These are phyloP conservation scores for Bos indicus DNA, from an alignment of 2,113 vertebrate genomes.

Conservation along the genomic window DNA sequence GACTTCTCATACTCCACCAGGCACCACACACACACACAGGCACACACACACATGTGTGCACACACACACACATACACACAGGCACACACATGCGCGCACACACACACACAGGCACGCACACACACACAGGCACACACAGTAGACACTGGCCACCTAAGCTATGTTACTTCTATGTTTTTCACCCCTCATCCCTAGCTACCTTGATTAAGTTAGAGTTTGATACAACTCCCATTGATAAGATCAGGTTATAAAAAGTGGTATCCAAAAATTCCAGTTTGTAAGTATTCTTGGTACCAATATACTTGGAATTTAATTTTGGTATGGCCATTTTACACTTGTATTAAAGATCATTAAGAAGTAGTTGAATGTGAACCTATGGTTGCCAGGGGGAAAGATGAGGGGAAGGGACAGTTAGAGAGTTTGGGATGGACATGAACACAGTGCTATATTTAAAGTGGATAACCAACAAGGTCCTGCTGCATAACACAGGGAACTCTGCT, in stretches of 20 bases:
- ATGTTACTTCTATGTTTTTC: not conserved
- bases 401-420: not conserved
- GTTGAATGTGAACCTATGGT: not conserved
- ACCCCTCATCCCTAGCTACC: not conserved
- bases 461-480: not conserved
- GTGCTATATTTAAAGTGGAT: not conserved
- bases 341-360: not conserved
- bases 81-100: not conserved
- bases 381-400: not conserved
- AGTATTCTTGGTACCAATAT: not conserved
- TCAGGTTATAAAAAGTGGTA: not conserved
- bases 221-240: not conserved
- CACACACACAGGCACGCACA: too few relatives aligned
- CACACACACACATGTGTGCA: not conserved
- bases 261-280: not conserved
- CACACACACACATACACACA: not conserved
- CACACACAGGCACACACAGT: fast-evolving
- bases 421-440: not conserved
- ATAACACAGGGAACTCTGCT: not conserved
- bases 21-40: not conserved
- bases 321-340: not conserved
- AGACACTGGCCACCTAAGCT: not conserved
- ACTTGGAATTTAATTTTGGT: not conserved
- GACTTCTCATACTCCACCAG: not conserved
- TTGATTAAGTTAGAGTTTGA: not conserved